Percentiles rank a stretch among this genome's conserved stretches.
Evolutionary conservation across 2,888 invertebrate species (phyloP).

Genomic region (Pseudoips prasinana): DNA sequence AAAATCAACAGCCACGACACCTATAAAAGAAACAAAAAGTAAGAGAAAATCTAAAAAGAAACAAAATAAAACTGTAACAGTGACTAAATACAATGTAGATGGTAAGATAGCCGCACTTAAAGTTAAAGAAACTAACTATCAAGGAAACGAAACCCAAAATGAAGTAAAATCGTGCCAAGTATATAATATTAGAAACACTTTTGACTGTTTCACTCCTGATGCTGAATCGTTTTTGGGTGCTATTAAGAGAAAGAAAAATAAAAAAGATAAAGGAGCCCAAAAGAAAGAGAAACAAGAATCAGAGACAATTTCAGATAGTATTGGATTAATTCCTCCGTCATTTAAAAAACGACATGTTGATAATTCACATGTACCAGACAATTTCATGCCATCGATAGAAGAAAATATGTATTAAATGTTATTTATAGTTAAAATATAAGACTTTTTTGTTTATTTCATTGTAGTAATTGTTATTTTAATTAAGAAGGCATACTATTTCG

Average conservation of each 20-base stretch:
- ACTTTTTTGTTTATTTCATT: no score
- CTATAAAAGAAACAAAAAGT: slow-evolving; percentile 27
- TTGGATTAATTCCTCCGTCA: slow-evolving; percentile 17
- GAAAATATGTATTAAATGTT: slow-evolving; percentile 35
- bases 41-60: slow-evolving; percentile 34
- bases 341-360: slow-evolving; percentile 53
- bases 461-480: no score
- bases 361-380: slow-evolving; percentile 48
- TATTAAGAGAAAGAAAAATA: slow-evolving; percentile 42
- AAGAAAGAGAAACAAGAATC: slow-evolving; percentile 22
- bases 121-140: slow-evolving; percentile 46
- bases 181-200: slow-evolving; percentile 53
- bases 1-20: slow-evolving; percentile 4
- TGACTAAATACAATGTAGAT: slow-evolving; percentile 54
- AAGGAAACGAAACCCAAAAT: slow-evolving; percentile 20
- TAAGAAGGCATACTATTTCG: no score
- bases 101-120: slow-evolving; percentile 55
- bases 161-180: slow-evolving; percentile 42
- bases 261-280: slow-evolving; percentile 40
- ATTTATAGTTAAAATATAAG: no score
- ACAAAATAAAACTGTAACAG: slow-evolving; percentile 35
- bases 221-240: slow-evolving; percentile 40
- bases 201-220: slow-evolving; percentile 50
- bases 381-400: slow-evolving; percentile 58
- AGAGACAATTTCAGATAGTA: slow-evolving; percentile 4